Base-by-base conservation (phyloP, 2,113 vertebrate genomes). In the Stictonetta naevosa region DNA sequence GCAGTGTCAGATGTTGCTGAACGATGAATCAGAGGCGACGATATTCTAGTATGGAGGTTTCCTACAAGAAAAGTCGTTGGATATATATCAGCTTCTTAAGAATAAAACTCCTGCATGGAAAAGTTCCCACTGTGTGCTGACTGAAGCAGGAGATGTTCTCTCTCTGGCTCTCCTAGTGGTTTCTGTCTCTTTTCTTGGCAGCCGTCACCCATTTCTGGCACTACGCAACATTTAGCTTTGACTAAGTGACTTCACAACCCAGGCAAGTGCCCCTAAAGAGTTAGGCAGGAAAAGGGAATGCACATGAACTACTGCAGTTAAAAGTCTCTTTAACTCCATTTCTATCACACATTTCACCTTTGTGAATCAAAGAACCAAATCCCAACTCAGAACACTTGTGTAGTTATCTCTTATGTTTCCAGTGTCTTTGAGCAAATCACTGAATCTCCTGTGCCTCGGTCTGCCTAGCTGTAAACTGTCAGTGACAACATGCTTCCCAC, bases 1-100 rank as follows among this genome's bases (percentile, higher is more conserved):
- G 58, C 77, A 81, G 83, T 15, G 36, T 83, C 83, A 83, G 79
- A 93, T 72, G 67, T 40, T 75, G 89, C 60, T 92, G 62, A 86
- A 76, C 25, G 69, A 88, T 86, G 89, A 94, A 75, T 8, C 64
- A 46, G 75, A 94, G 74, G 52, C 72, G 92, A 77, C 58, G 77
- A 73, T 79, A 87, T 34, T 90, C 72, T 82, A 90, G 56, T 59
- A 25, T 16, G 40, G 77, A 93, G 77, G 78, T 80, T 93, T 95
- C 88, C 97, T 97, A 69, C 63, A 87, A 96, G 73, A 74, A 80
- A 95, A 95, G 52, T 83, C 81, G 58, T 79, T 76, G 78, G 69
- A 60, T 64, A 89, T 72, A 92, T 78, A 93, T 90, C 74, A 94
- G 82, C 67, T 93, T 79, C 53, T 86, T 58, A 62, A 67, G 26